Percentiles rank a stretch among this genome's conserved stretches.
These are phyloP conservation scores for Trichonephila inaurata DNA, from an alignment of 1,140 invertebrate genomes.

Conservation along the genomic window DNA sequence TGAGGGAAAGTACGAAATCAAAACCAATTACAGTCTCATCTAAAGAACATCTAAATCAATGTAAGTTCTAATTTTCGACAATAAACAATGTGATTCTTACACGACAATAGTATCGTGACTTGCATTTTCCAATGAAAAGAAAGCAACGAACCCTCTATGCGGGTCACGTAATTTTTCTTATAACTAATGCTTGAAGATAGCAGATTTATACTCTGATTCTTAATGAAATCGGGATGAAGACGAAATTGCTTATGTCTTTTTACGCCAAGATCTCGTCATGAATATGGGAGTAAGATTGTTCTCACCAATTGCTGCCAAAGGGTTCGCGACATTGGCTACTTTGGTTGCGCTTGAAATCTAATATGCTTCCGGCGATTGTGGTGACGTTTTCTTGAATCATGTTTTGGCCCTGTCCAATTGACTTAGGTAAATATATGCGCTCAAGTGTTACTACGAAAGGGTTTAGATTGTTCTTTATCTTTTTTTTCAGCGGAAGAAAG, in stretches of 20 bases:
- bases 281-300: background rate
- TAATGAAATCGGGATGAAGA: conserved; percentile 6
- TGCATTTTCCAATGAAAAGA: background rate
- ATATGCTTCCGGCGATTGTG: conserved; percentile 63
- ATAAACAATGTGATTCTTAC: background rate
- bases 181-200: background rate
- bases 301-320: conserved; percentile 27
- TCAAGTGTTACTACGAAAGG: background rate
- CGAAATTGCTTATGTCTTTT: background rate
- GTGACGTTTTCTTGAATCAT: background rate
- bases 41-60: background rate
- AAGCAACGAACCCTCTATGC: background rate
- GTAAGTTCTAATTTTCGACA: background rate
- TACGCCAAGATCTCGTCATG: background rate
- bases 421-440: background rate
- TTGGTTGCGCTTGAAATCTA: conserved; percentile 7
- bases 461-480: background rate
- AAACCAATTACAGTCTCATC: background rate
- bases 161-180: background rate
- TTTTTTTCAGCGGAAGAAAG: background rate
- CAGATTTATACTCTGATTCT: conserved; percentile 39
- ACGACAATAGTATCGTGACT: conserved; percentile 12
- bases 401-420: background rate
- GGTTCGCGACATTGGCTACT: conserved; percentile 2
- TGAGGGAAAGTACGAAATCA: no score